Evolutionary conservation across 2,113 vertebrate genomes (phyloP), one percentile per base, ranked within the genome.

Genomic region (Oenanthe melanoleuca): DNA sequence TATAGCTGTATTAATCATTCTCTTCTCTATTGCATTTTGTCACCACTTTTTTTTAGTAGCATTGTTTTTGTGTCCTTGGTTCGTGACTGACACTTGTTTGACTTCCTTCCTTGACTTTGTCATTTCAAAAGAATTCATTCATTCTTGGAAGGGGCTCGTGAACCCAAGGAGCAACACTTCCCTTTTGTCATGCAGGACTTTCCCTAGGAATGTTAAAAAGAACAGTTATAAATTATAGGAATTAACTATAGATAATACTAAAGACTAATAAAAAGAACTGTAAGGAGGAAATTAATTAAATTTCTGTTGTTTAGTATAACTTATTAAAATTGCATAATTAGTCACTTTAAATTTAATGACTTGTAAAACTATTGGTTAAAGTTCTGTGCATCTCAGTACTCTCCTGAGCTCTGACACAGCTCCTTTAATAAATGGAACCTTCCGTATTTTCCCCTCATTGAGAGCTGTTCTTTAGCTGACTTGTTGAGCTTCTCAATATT

Each of bases 1-100:
- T 89, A 70, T 42, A 82, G 83, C 91, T 56, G 49, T 80, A 96
- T 97, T 97, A 96, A 97, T 96, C 66, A 89, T 92, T 73, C 73
- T 96, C 75, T 92, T 94, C 80, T 97, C 72, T 96, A 6, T 25
- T 94, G 86, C 83, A 42, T 96, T 97, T 95, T 81, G 72, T 96
- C 81, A 91, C 5, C 65, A 38, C 84, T 82, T 82, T 44, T 78
- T 94, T 18, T 84, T 91, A 72, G 65, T 91, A 88, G 63, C 66
- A 6, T 90, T 92, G 29, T 90, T 96, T 96, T 93, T 78, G 61
- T 96, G 73, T 75, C 57, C 66, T 75, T 90, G 85, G 78, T 95
- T 97, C 88, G 23, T 61, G 59, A 78, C 95, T 97, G 93, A 93
- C 91, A 92, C 65, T 60, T 90, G 23, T 80, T 86, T 89, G 80